These are phyloP conservation scores for Lucinisca nassula DNA, from an alignment of 2,888 invertebrate species.

Conservation along the genomic window DNA sequence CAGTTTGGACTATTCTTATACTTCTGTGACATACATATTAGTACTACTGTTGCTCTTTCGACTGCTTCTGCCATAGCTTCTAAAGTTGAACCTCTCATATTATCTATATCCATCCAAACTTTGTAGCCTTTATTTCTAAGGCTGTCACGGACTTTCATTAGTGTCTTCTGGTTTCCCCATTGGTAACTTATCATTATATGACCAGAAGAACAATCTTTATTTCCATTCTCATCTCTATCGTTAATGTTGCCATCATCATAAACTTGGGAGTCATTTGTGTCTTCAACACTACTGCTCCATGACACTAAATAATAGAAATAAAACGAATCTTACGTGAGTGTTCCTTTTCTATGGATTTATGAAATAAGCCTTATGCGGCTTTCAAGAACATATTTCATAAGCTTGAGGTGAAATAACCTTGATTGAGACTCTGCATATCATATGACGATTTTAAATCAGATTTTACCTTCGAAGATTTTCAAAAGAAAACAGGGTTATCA, in stretches of 20 bases:
- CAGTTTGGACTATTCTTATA: slow-evolving; percentile 61
- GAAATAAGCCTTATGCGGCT: not conserved
- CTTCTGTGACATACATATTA: slow-evolving; percentile 55
- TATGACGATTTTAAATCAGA: too few species aligned
- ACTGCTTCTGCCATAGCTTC: slow-evolving; percentile 54
- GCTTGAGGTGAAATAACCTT: too few species aligned
- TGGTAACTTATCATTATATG: slow-evolving; percentile 83
- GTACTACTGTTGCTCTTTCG: slow-evolving; percentile 43
- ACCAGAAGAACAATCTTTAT: not conserved
- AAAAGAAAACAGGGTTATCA: too few species aligned
- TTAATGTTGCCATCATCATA: not conserved
- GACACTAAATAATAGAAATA: not conserved
- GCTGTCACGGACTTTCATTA: slow-evolving; percentile 64
- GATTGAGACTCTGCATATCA: too few species aligned
- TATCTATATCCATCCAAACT: slow-evolving; percentile 57
- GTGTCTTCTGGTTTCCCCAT: slow-evolving; percentile 76
- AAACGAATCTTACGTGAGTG: not conserved
- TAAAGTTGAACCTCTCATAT: slow-evolving; percentile 54
- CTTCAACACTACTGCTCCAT: not conserved
- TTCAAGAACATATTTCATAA: not conserved
- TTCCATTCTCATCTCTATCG: not conserved
- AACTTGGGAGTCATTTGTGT: not conserved
- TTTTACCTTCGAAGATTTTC: too few species aligned
- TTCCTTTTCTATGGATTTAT: not conserved
- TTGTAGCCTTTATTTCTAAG: slow-evolving; percentile 47